phyloP scores from a whole-genome alignment of 2,113 vertebrate genomes.

The Fregata magnificens region DNA sequence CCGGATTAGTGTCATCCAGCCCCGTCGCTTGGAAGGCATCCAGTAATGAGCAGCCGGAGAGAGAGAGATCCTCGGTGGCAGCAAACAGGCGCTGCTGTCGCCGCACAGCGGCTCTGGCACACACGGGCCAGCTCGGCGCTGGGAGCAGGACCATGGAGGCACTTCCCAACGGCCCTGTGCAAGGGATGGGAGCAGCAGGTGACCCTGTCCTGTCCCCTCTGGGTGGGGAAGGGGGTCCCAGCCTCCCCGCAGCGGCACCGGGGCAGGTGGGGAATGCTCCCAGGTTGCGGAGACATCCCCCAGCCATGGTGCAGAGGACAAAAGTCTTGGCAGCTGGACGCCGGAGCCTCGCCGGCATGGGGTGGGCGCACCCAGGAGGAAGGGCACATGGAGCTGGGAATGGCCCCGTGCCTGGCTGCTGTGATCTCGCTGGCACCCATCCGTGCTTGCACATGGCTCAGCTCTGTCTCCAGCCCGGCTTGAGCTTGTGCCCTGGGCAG shows the following conservation, averaged over 20 bases:
- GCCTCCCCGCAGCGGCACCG: neutral
- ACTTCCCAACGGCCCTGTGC: rapidly evolving
- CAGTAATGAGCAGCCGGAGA: slow-evolving; percentile 1
- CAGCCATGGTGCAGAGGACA: neutral
- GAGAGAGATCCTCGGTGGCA: slow-evolving; percentile 8
- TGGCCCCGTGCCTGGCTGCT: neutral
- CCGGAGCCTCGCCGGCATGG: neutral
- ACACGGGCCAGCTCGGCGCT: neutral
- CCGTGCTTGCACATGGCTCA: neutral
- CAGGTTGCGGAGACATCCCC: neutral
- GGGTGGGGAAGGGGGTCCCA: neutral
- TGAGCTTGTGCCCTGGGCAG: neutral
- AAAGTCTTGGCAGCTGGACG: neutral
- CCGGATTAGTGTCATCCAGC: neutral
- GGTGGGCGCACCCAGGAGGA: neutral
- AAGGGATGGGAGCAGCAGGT: neutral
- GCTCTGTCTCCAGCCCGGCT: neutral
- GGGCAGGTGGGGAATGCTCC: neutral
- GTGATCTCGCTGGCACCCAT: neutral
- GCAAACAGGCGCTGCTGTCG: neutral
- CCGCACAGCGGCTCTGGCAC: neutral
- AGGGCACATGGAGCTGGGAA: neutral
- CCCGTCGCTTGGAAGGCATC: neutral
- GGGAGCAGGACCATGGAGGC: rapidly evolving
- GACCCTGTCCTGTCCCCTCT: neutral